phyloP scores from a whole-genome alignment of 2,888 invertebrate genomes.

The Plagodis dolabraria region DNA sequence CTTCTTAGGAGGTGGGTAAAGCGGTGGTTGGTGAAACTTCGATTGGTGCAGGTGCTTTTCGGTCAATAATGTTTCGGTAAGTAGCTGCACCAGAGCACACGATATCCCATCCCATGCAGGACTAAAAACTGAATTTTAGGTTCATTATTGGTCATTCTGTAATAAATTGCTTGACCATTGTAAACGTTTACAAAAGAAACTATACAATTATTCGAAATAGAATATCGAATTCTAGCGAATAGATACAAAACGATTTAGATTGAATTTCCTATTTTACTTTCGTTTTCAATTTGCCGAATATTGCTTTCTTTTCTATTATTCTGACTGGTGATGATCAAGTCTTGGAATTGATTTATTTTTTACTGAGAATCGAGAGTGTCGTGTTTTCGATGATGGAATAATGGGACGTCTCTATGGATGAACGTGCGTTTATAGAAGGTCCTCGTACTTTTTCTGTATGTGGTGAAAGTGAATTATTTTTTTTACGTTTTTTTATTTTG shows the following conservation, averaged over 20 bases:
- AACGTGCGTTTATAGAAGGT: conserved; percentile 1
- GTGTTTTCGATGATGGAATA: conserved; percentile 6
- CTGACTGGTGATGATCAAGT: conserved; percentile 22
- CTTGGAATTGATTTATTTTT: conserved; percentile 37
- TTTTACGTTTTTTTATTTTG: neutral
- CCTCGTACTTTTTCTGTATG: neutral
- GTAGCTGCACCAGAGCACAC: too few species aligned
- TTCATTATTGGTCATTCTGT: too few species aligned
- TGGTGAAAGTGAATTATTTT: conserved; percentile 17
- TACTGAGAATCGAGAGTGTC: conserved; percentile 30
- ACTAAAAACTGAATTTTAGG: too few species aligned
- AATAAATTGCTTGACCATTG: too few species aligned
- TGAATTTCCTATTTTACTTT: conserved; percentile 18
- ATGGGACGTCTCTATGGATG: conserved; percentile 11
- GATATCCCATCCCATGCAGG: too few species aligned
- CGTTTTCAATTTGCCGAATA: conserved; percentile 36
- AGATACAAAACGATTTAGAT: conserved; percentile 10
- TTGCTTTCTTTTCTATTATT: conserved; percentile 35
- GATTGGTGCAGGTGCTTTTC: too few species aligned
- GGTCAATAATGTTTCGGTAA: too few species aligned
- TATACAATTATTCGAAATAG: neutral
- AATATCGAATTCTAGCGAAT: conserved; percentile 1
- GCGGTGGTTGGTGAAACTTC: neutral
- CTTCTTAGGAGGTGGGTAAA: neutral
- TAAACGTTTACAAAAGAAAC: neutral